Evolutionary conservation across 30 jellyfish, hydroid and myxozoan species (phyloP), one percentile per base, ranked within the genome.

Genomic region (Catostylus mosaicus): DNA sequence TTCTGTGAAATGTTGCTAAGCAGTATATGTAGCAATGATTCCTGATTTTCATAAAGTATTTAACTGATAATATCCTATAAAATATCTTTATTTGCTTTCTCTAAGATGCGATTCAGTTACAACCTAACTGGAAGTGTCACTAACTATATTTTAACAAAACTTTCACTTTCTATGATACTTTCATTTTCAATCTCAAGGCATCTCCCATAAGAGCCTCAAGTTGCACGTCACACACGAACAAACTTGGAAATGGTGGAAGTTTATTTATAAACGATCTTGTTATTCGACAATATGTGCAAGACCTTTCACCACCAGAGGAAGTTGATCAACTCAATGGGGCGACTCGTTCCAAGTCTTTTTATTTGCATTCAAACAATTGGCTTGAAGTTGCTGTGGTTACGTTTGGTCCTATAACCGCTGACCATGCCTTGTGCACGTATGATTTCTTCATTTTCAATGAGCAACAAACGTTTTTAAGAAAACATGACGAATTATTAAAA

Each of bases 391-490:
- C 95, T 37, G 95, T 87, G 3, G 86, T 80, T 33, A 86, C 88
- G 20, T 70, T 94, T 51, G 99, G 99, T 20, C 97, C 97, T 43
- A 56, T 94, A 68, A 94, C 99, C 0, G 96, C 93, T 22, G 99
- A 94, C 62, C 24, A 60, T 52, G 82, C 91, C 2, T 80, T 75
- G 6, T 47, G 62, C 33, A 29, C 66, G 3, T 30, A 64, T 9
- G 85, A 72, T 61, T 35, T 43, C 9, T 60, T 73, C 0, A 65
- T 82, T 22, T 62, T 51, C 46, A 29, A 82, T n/a, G 90, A 94
- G 51, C 99, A 94, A 60, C 84, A 77, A 36, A 38, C 65, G 5
- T 88, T 88, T 62, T 75, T 94, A 38, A 63, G 86, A n/a, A 75
- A 73, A 57, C 97, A 94, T 48, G 99, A 94, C 73, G 56, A 43